Percentiles rank a stretch among this genome's conserved stretches.
These are phyloP conservation scores for Andrena chrysosceles DNA, from an alignment of 2,888 invertebrate genomes.

Conservation along the genomic window DNA sequence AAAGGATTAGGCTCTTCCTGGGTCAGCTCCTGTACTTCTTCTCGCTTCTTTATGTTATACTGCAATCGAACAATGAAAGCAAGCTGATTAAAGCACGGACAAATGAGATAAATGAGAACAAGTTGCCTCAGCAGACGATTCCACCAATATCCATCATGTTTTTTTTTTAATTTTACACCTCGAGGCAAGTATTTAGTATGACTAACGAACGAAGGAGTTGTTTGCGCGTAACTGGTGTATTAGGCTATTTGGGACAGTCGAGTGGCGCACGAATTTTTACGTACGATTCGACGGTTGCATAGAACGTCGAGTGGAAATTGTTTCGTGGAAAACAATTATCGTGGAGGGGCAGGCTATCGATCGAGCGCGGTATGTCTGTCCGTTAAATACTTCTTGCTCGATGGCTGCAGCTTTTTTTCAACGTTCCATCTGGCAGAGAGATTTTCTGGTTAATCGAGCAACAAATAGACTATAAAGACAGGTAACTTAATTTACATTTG, in stretches of 20 bases:
- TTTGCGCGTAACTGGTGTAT: conserved; percentile 54
- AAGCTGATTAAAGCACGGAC: not conserved
- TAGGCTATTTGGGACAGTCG: conserved; percentile 29
- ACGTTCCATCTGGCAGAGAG: not conserved
- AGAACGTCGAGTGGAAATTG: too few species aligned
- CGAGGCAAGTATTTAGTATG: conserved; percentile 61
- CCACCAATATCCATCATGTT: conserved; percentile 24
- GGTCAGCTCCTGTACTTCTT: conserved; percentile 94
- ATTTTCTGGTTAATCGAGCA: conserved; percentile 12
- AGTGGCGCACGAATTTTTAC: too few species aligned
- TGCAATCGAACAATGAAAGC: conserved; percentile 85
- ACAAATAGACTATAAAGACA: not conserved
- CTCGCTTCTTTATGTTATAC: conserved; percentile 99
- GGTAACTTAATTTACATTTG: not conserved
- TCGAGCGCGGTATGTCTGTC: not conserved
- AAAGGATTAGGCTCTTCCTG: conserved; percentile 96
- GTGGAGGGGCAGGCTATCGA: not conserved
- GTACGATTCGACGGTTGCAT: too few species aligned
- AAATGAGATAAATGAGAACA: too few species aligned
- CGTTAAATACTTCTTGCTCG: not conserved
- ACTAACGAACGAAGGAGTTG: conserved; percentile 58
- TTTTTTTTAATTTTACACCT: too few species aligned
- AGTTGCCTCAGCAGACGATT: too few species aligned
- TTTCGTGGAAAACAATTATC: too few species aligned
- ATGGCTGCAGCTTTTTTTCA: not conserved